Evolutionary conservation across 2,797 vertebrate species (phyloP).

Genomic region (Odontamblyopus lacepedii): DNA sequence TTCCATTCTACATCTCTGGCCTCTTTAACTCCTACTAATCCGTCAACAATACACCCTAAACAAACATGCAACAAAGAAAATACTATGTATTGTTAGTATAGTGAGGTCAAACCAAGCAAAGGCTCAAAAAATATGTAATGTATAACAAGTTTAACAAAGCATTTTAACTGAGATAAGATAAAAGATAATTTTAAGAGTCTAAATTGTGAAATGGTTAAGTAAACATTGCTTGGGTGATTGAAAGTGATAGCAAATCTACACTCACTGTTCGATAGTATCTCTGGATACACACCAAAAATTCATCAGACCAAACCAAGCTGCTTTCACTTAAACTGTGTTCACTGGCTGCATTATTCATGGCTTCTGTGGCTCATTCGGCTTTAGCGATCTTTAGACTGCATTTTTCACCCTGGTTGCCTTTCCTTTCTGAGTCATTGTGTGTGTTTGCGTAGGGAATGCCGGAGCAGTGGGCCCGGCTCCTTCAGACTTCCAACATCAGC

Average conservation of each 20-base stretch:
- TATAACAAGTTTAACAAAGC: too few species aligned
- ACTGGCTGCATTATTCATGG: background rate
- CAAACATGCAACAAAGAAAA: too few species aligned
- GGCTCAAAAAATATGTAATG: too few species aligned
- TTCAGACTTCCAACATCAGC: constrained; percentile 98
- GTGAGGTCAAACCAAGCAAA: too few species aligned
- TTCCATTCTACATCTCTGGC: too few species aligned
- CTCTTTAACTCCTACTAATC: too few species aligned
- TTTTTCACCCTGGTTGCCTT: constrained; percentile 8
- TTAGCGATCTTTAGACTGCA: constrained; percentile 2
- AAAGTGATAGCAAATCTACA: background rate
- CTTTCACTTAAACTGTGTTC: background rate
- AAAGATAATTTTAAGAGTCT: too few species aligned
- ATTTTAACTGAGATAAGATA: too few species aligned
- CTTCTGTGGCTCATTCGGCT: background rate
- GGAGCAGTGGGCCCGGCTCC: constrained; percentile 96
- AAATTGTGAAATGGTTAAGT: too few species aligned
- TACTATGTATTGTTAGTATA: too few species aligned
- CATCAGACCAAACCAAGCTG: background rate
- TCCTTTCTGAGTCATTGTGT: constrained; percentile 18
- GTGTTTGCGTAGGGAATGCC: constrained; percentile 90
- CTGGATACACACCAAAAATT: constrained; percentile 4
- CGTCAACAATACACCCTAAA: too few species aligned
- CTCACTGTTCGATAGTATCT: background rate
- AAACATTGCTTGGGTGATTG: background rate